Conservation (phyloP, 2,888 invertebrate species). For the Tubiluchus corallicola region DNA sequence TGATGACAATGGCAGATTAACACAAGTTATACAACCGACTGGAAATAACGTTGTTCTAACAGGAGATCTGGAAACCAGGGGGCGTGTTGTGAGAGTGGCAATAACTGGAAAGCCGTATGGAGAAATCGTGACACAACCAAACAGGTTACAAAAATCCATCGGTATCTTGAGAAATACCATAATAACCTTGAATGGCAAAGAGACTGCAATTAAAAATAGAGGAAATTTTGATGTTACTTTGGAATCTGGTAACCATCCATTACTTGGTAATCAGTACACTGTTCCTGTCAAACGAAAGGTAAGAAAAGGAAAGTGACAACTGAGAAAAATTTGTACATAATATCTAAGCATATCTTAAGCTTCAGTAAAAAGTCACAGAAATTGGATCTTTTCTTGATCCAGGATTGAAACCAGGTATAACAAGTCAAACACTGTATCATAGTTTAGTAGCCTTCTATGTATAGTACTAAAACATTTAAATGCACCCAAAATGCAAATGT, state of each 20-base stretch:
- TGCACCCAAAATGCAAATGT: too few relatives aligned
- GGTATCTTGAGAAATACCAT: neutral
- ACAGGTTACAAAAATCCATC: neutral
- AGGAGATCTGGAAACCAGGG: neutral
- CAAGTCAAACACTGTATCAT: too few relatives aligned
- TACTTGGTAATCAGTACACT: conserved; percentile 24
- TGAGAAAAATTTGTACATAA: too few relatives aligned
- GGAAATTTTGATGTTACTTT: conserved; percentile 26
- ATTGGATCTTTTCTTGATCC: too few relatives aligned
- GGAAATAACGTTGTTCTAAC: conserved; percentile 50
- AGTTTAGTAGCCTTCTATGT: too few relatives aligned
- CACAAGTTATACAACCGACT: conserved; percentile 67
- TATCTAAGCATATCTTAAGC: too few relatives aligned
- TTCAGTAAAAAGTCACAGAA: too few relatives aligned
- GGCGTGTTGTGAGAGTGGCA: neutral
- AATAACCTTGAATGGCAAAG: conserved; percentile 23
- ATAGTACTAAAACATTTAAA: too few relatives aligned
- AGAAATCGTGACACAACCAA: neutral
- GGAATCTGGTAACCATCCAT: conserved; percentile 25
- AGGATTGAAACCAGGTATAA: too few relatives aligned
- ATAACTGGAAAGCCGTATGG: neutral
- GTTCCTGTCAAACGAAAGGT: conserved; percentile 26
- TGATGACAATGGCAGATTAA: conserved; percentile 67
- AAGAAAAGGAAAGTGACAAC: too few relatives aligned
- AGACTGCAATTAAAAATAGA: conserved; percentile 26